Percentiles rank a stretch among this genome's conserved stretches.
These are phyloP conservation scores for Camelus bactrianus DNA, from an alignment of 2,113 vertebrate genomes.

Conservation along the genomic window DNA sequence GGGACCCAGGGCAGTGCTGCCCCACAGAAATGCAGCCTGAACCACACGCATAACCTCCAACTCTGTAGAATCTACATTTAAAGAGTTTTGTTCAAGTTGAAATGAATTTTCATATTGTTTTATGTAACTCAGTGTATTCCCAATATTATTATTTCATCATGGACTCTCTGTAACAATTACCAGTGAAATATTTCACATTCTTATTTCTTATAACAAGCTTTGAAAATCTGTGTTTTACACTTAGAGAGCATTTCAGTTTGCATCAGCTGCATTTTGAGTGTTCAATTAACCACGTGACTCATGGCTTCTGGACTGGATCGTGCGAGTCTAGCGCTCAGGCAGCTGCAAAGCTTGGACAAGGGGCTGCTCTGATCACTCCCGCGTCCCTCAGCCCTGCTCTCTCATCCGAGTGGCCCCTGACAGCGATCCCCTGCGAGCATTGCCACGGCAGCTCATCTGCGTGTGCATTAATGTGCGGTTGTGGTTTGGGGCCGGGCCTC, in stretches of 20 bases:
- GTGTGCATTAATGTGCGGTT: rapidly evolving
- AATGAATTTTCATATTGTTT: neutral
- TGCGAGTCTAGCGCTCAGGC: rapidly evolving
- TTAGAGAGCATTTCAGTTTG: rapidly evolving
- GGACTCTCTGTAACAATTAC: neutral
- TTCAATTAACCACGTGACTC: rapidly evolving
- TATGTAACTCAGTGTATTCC: neutral
- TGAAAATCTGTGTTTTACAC: rapidly evolving
- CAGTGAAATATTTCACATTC: neutral
- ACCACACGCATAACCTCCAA: rapidly evolving
- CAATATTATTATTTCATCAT: neutral
- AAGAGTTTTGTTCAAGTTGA: neutral
- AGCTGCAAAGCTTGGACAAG: rapidly evolving
- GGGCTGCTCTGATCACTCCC: rapidly evolving
- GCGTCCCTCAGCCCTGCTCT: rapidly evolving
- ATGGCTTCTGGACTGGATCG: rapidly evolving
- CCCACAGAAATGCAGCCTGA: neutral
- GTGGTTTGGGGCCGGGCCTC: neutral
- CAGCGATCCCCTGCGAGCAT: neutral
- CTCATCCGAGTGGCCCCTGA: neutral
- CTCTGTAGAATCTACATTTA: neutral
- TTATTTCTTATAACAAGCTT: neutral
- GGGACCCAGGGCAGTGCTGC: rapidly evolving
- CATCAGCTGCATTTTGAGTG: rapidly evolving
- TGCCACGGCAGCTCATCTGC: neutral